These are phyloP conservation scores for Drosophila sordidula DNA, from an alignment of 2,888 invertebrate genomes.

Conservation along the genomic window DNA sequence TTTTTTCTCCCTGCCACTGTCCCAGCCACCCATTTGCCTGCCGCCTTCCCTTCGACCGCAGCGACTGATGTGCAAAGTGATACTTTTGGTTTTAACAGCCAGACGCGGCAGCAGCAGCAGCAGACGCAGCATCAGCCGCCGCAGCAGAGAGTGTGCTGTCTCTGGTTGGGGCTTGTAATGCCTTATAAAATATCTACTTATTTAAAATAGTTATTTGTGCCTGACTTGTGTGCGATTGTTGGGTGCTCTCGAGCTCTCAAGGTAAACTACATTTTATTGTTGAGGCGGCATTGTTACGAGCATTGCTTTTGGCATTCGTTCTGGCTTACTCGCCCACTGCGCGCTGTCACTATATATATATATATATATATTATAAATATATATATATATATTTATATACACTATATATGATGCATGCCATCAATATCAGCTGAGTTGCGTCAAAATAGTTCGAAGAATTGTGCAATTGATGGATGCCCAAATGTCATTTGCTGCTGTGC, in stretches of 20 bases:
- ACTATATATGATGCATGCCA: slow-evolving; percentile 30
- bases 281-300: slow-evolving; percentile 76
- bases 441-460: slow-evolving; percentile 40
- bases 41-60: slow-evolving; percentile 19
- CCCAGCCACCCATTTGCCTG: slow-evolving; percentile 5
- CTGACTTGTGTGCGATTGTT: slow-evolving; percentile 28
- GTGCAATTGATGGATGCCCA: slow-evolving; percentile 44
- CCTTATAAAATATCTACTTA: slow-evolving; percentile 78
- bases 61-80: slow-evolving; percentile 58
- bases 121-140: not conserved
- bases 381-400: slow-evolving; percentile 14
- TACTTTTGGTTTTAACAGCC: slow-evolving; percentile 46
- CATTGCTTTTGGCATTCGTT: slow-evolving; percentile 76
- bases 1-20: slow-evolving; percentile 10
- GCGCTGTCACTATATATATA: slow-evolving; percentile 27
- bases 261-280: slow-evolving; percentile 81
- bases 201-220: slow-evolving; percentile 68
- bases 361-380: slow-evolving; percentile 23
- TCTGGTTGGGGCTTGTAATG: slow-evolving; percentile 58
- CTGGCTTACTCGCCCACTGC: slow-evolving; percentile 72
- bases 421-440: slow-evolving; percentile 39
- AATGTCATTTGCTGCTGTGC: slow-evolving; percentile 24
- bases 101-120: slow-evolving; percentile 18
- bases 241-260: slow-evolving; percentile 70
- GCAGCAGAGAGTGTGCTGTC: slow-evolving; percentile 25